Conservation (phyloP, 2,113 vertebrate genomes). For the Lethenteron camtschaticum region DNA sequence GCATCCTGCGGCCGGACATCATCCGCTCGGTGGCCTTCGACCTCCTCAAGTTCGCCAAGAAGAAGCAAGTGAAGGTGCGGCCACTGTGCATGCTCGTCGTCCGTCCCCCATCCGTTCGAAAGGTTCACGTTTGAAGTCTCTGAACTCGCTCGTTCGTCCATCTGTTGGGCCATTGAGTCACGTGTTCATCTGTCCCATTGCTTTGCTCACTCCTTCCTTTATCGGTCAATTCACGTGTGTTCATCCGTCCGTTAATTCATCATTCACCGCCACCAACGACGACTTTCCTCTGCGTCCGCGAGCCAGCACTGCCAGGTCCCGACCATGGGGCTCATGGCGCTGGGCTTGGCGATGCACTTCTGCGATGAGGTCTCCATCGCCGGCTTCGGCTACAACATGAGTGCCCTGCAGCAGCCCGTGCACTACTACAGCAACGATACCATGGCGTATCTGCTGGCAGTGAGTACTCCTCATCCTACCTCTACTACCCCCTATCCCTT, state of each 20-base stretch:
- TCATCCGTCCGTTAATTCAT: too few species aligned
- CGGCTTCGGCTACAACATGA: conserved; percentile 91
- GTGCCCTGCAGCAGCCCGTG: conserved; percentile 54
- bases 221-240: neutral
- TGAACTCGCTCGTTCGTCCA: neutral
- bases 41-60: conserved; percentile 35
- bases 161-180: neutral
- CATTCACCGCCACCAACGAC: neutral
- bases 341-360: conserved; percentile 67
- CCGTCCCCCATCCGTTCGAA: neutral
- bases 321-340: conserved; percentile 56
- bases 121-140: neutral
- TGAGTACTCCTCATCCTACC: too few species aligned
- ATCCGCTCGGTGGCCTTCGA: conserved; percentile 48
- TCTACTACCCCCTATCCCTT: too few species aligned
- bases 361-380: conserved; percentile 63
- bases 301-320: conserved; percentile 33
- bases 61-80: conserved; percentile 16
- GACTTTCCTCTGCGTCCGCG: neutral
- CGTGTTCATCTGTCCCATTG: neutral
- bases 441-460: too few species aligned
- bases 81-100: conserved; percentile 39
- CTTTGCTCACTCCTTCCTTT: neutral
- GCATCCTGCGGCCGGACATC: conserved; percentile 65
- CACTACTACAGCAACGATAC: conserved; percentile 42